Percentiles rank a stretch among this genome's conserved stretches.
These are phyloP conservation scores for Zele albiditarsus DNA, from an alignment of 2,888 invertebrate species.

Conservation along the genomic window DNA sequence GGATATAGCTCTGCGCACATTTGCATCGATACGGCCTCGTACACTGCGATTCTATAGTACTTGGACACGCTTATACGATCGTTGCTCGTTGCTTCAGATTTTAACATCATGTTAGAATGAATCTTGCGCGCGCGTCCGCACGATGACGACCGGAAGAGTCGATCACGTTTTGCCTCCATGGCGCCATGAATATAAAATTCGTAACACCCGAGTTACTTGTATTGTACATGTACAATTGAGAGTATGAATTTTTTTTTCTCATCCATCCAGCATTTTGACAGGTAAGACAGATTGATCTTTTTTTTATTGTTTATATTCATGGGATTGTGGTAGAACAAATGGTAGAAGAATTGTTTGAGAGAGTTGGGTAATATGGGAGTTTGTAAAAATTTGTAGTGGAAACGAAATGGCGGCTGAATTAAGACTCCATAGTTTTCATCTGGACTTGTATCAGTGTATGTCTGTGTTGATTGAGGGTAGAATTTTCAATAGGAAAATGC, in stretches of 20 bases:
- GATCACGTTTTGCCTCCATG: constrained; percentile 32
- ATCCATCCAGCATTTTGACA: too few relatives aligned
- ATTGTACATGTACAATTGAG: neutral
- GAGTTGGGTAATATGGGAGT: too few relatives aligned
- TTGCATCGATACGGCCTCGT: constrained; percentile 42
- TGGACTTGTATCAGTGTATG: too few relatives aligned
- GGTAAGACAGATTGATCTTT: too few relatives aligned
- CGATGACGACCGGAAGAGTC: constrained; percentile 31
- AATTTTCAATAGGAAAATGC: too few relatives aligned
- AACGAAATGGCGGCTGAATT: too few relatives aligned
- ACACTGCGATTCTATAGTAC: constrained; percentile 22
- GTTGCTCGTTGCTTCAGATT: constrained; percentile 34
- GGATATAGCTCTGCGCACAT: constrained; percentile 34
- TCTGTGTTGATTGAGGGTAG: too few relatives aligned
- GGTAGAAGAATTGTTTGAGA: too few relatives aligned
- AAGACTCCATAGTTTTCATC: too few relatives aligned
- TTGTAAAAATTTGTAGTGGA: too few relatives aligned
- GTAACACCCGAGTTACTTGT: neutral
- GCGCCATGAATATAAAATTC: constrained; percentile 22
- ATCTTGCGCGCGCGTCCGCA: constrained; percentile 1
- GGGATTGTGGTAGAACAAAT: too few relatives aligned
- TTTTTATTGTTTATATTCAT: too few relatives aligned
- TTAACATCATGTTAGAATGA: constrained; percentile 34
- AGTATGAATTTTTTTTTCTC: neutral
- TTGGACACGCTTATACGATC: constrained; percentile 37